Base-by-base conservation (phyloP, 2,888 invertebrate genomes). In the Dryadula phaetusa region DNA sequence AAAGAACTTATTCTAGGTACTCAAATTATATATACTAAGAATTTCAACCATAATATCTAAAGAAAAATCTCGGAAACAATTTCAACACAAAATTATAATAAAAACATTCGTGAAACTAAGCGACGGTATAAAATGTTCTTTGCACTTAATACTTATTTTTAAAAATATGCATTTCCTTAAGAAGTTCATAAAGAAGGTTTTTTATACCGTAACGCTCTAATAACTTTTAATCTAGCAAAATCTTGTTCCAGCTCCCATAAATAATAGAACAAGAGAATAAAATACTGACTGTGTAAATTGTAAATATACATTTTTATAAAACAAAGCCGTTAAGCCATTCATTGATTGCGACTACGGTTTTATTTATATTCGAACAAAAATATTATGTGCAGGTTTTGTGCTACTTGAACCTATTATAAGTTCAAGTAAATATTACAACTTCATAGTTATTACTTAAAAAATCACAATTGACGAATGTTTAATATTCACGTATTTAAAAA, bases 171-270 rank as follows among this genome's bases (percentile, higher is more conserved):
- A 56, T 37, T 56, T 56, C 54, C 22, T 56, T 56, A 56, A 56
- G 54, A 56, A 37, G 22, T 56, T 37, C 54, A 37, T 37, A 56
- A 56, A 56, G 54, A 37, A 56, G 37, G 54, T 56, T 40, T 56
- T 37, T 63, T 63, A 53, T 53, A 63, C 53, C 44, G 18, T 63
- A 54, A 63, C 52, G 53, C 53, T 54, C 32, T 42, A 44, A 54
- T 63, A 63, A 53, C 18, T 53, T 63, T 63, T 44, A 63, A 53
- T 54, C 63, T 53, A 63, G 63, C 44, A 63, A 63, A 63, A 42
- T 63, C 44, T 28, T 62, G 53, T 63, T 54, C 20, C 22, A 22
- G 54, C 54, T 56, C 37, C 37, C 54, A 56, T 56, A 56, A 56
- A 28, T 63, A 60, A 44, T 60, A 28, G 40, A 60, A 20, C 42